Percentiles rank a stretch among this genome's conserved stretches.
Evolutionary conservation across 2,113 vertebrate species (phyloP).

Genomic region (Callocephalon fimbriatum): DNA sequence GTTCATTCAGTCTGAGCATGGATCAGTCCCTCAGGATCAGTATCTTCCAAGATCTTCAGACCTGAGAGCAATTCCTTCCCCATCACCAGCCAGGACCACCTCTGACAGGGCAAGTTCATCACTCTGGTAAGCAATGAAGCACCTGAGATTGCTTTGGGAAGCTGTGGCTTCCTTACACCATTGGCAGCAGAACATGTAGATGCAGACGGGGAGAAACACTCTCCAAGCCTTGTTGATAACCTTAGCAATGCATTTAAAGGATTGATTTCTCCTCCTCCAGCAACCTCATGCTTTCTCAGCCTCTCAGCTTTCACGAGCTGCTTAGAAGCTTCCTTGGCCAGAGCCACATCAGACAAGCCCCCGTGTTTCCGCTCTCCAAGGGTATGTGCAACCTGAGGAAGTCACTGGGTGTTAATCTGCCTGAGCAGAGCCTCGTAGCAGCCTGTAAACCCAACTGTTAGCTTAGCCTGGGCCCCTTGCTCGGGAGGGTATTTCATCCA

Average conservation of each 20-base stretch:
- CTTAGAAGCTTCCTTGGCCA: not conserved
- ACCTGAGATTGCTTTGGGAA: not conserved
- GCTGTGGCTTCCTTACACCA: not conserved
- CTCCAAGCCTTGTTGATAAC: not conserved
- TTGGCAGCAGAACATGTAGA: not conserved
- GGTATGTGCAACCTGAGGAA: not conserved
- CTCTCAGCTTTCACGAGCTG: not conserved
- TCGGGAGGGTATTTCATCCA: not conserved
- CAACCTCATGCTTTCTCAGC: not conserved
- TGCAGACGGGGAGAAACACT: not conserved
- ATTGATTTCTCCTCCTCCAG: not conserved
- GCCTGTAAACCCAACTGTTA: not conserved
- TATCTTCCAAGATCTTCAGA: not conserved
- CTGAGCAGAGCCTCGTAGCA: not conserved
- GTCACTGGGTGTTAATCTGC: not conserved
- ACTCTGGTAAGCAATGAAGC: not conserved
- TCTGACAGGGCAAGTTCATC: not conserved
- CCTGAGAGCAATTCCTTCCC: not conserved
- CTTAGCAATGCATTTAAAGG: not conserved
- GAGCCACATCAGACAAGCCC: not conserved
- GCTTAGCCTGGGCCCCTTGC: not conserved
- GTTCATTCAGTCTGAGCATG: not conserved
- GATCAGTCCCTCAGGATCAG: not conserved
- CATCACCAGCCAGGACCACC: not conserved
- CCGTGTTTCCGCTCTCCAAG: not conserved